Evolutionary conservation across 1,140 invertebrate species (phyloP).

Genomic region (Agrypnia vestita): DNA sequence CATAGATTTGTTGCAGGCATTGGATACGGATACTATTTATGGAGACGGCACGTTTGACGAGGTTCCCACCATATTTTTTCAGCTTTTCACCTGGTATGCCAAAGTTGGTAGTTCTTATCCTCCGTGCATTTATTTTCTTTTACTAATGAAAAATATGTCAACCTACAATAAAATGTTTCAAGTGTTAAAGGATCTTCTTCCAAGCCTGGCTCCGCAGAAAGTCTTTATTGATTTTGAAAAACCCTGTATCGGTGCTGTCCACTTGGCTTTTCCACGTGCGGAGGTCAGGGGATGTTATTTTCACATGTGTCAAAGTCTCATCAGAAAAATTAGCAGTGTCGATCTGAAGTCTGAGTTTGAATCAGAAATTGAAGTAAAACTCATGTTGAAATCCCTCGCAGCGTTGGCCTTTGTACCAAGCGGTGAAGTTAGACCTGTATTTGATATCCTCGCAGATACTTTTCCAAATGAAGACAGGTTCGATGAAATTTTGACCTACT

Average conservation of each 20-base stretch:
- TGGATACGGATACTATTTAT: slow-evolving; percentile 42
- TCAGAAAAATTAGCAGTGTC: slow-evolving; percentile 38
- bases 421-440: not conserved
- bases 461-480: not conserved
- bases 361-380: not conserved
- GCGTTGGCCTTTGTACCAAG: too few species aligned
- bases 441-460: not conserved
- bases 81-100: not conserved
- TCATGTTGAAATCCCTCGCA: slow-evolving; percentile 7
- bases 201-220: not conserved
- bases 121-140: slow-evolving; percentile 47
- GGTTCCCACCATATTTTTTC: slow-evolving; percentile 31
- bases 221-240: not conserved
- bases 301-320: slow-evolving; percentile 44
- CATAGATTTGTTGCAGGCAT: not conserved
- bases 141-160: slow-evolving; percentile 40
- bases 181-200: slow-evolving; percentile 38
- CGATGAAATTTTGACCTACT: not conserved
- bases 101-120: slow-evolving; percentile 40
- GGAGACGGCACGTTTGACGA: slow-evolving; percentile 48
- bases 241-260: slow-evolving; percentile 12
- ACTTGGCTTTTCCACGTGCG: slow-evolving; percentile 30
- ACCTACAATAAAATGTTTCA: slow-evolving; percentile 37
- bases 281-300: slow-evolving; percentile 49
- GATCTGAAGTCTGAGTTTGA: slow-evolving; percentile 33